Base-by-base conservation (phyloP, 2,797 vertebrate genomes). In the Myripristis jacobus region DNA sequence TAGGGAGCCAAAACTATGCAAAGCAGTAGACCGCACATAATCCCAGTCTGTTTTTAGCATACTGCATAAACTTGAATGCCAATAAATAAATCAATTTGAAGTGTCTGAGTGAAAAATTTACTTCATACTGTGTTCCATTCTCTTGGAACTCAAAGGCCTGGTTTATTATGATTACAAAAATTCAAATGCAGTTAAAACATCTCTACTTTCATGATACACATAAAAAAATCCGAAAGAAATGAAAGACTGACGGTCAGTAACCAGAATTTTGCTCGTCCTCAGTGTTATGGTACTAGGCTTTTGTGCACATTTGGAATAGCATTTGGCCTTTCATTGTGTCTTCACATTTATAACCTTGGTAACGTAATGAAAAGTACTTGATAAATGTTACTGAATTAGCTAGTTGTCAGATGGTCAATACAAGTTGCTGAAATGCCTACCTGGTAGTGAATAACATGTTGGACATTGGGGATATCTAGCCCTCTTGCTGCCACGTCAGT, bases 361-460 rank as follows among this genome's bases (percentile, higher is more conserved):
- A 24, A 61, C 24, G 7, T n/a, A n/a, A 27, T n/a, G 44, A 24
- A 21, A 16, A 43, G 22, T 53, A 27, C 41, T 41, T 22, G 4
- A 34, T 13, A 38, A 6, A 11, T 31, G 6, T 50, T 15, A 36
- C 2, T 9, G 10, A 36, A 36, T 10, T 12, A 24, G 54, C 19
- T n/a, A 21, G 15, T 18, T 53, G 15, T 21, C 10, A 50, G 29
- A 70, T 0, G 13, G 22, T 43, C 54, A 38, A 70, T 15, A 0
- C 2, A 36, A n/a, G 7, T 1, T 44, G 43, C 41, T 16, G 29
- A 79, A 67, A 34, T 11, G 11, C n/a, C 50, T 86, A 98, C 98
- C 96, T 99, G 97, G 91, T 99, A 99, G 88, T 99, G 98, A 80
- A 99, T 96, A 79, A 99, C 98, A 67, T 99, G 96, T 66, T 98